Percentiles rank a stretch among this genome's conserved stretches.
These are phyloP conservation scores for roundworm (Caenorhabditis elegans) DNA, from an alignment of 1,140 invertebrate genomes.

Conservation along the genomic window WBcel235 BX284604.4:11875001-11875500, in stretches of 20 bases:
- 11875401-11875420: background rate
- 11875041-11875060: background rate
- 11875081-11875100: slow-evolving; percentile 56
- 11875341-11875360: background rate
- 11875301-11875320: background rate
- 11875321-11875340: background rate
- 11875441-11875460: too few species aligned
- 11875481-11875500: background rate
- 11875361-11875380: slow-evolving; percentile 3
- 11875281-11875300: background rate
- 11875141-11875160: slow-evolving; percentile 69
- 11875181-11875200: slow-evolving; percentile 70
- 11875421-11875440: background rate
- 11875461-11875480: slow-evolving; percentile 7
- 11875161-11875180: slow-evolving; percentile 70
- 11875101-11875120: slow-evolving; percentile 67
- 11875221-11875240: slow-evolving; percentile 55
- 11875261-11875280: background rate
- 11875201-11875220: slow-evolving; percentile 70
- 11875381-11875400: background rate
- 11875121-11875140: slow-evolving; percentile 69
- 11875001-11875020: slow-evolving; percentile 70
- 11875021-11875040: slow-evolving; percentile 66
- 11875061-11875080: slow-evolving; percentile 34
- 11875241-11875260: slow-evolving; percentile 34